phyloP scores from a whole-genome alignment of 1,140 invertebrate species.

The Caenorhabditis remanei region DNA sequence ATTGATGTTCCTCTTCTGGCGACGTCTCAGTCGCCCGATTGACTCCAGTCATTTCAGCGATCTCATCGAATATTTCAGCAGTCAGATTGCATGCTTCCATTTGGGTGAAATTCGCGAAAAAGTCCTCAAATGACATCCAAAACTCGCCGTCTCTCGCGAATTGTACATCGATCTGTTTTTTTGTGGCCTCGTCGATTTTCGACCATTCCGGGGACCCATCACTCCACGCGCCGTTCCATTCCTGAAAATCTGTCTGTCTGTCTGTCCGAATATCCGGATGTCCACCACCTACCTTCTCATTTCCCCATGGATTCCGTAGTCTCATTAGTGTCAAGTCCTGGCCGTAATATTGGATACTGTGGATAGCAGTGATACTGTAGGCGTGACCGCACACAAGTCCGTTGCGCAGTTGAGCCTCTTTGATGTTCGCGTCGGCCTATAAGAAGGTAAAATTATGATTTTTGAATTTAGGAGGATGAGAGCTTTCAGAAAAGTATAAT shows the following conservation, averaged over 20 bases:
- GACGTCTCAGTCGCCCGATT: constrained; percentile 92
- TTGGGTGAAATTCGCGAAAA: constrained; percentile 79
- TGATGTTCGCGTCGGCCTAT: constrained; percentile 40
- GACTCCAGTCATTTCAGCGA: constrained; percentile 74
- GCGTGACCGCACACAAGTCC: constrained; percentile 85
- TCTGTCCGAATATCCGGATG: neutral
- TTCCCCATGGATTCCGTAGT: constrained; percentile 96
- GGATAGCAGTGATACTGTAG: constrained; percentile 90
- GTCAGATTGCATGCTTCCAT: constrained; percentile 96
- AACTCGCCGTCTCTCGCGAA: constrained; percentile 94
- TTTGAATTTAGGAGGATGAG: neutral
- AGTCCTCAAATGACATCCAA: constrained; percentile 80
- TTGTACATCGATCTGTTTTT: constrained; percentile 87
- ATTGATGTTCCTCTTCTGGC: constrained; percentile 79
- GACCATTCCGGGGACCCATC: constrained; percentile 92
- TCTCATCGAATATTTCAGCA: constrained; percentile 89
- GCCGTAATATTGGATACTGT: constrained; percentile 83
- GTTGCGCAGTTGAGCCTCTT: constrained; percentile 11
- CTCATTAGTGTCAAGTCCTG: constrained; percentile 84
- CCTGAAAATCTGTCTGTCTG: constrained; percentile 80
- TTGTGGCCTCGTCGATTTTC: constrained; percentile 91
- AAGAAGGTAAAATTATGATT: neutral
- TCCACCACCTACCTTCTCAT: constrained; percentile 81
- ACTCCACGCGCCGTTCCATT: constrained; percentile 98
- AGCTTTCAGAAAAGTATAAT: constrained; percentile 2